Evolutionary conservation across 2,888 invertebrate genomes (phyloP).

Genomic region (Melipona bicolor): DNA sequence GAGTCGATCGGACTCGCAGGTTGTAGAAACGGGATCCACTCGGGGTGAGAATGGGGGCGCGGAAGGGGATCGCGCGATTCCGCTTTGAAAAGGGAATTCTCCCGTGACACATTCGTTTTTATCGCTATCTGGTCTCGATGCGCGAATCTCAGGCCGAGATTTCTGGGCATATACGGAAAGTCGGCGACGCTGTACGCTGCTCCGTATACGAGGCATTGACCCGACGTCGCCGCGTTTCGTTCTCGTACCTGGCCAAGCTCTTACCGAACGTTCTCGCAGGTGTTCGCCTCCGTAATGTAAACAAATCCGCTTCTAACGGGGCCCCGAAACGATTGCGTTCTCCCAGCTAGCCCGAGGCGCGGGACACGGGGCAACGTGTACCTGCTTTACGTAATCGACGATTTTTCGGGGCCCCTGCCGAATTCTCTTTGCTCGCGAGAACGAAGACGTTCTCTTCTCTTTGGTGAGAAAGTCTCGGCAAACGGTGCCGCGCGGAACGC

Average conservation of each 20-base stretch:
- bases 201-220: conserved; percentile 83
- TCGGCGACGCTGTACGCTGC: conserved; percentile 77
- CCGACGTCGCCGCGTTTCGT: conserved; percentile 65
- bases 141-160: conserved; percentile 78
- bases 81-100: conserved; percentile 83
- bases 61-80: conserved; percentile 56
- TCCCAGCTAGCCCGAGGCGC: not conserved
- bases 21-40: not conserved
- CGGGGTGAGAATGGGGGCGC: conserved; percentile 41
- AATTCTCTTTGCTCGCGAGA: conserved; percentile 15
- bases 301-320: conserved; percentile 75
- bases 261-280: conserved; percentile 27
- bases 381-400: conserved; percentile 62
- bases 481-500: not conserved
- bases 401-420: conserved; percentile 36
- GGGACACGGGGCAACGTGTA: conserved; percentile 32
- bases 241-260: conserved; percentile 45
- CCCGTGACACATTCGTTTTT: conserved; percentile 83
- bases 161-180: conserved; percentile 77
- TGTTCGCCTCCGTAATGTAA: conserved; percentile 54
- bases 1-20: not conserved
- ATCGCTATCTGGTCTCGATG: conserved; percentile 72
- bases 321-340: conserved; percentile 43
- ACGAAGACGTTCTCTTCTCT: too few relatives aligned
- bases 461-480: conserved; percentile 34